Evolutionary conservation across 2,888 invertebrate genomes (phyloP), one percentile per base, ranked within the genome.

Genomic region (Papilio protenor): DNA sequence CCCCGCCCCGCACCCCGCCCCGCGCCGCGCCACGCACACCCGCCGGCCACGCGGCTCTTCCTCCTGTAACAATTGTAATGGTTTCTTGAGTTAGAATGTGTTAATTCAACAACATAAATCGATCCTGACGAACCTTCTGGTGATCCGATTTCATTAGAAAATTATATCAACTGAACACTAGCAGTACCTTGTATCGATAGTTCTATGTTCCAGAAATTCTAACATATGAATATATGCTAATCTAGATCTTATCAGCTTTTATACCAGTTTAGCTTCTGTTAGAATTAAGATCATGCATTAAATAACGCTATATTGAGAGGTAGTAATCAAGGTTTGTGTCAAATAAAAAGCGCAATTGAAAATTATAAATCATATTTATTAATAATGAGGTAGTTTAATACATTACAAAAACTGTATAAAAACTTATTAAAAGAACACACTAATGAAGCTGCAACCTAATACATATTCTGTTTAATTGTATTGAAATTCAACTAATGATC

Each of bases 21-120:
- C 81, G 76, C 27, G 33, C 11, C 49, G 18, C 70, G 33, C 16
- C 16, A 16, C 49, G 16, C 52, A 52, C 52, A 52, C 52, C 83
- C 81, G 77, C 27, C 71, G 5, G 40, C 12, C 49, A 18, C 70
- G 27, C 3, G 21, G 57, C 8, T 10, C 57, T 2, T 18, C 21
- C 49, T 27, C 33, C 66, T 55, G 66, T 8, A 71, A 52, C 21
- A 64, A 40, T 64, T 73, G 47, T 47, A 61, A 14, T 16, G 16
- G 23, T n/a, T 23, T 21, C 2, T n/a, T 8, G 2, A 40, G 3
- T 33, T 16, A 18, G 33, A 18, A 64, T 3, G 1, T 33, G 11
- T 33, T 33, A 33, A 33, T 27, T 2, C n/a, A 59, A 21, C 10
- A 11, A 3, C 21, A 57, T 0, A 59, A 59, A 59, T 59, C 11